Base-by-base conservation (phyloP, 2,797 vertebrate genomes). In the Ctenopoma kingsleyae region DNA sequence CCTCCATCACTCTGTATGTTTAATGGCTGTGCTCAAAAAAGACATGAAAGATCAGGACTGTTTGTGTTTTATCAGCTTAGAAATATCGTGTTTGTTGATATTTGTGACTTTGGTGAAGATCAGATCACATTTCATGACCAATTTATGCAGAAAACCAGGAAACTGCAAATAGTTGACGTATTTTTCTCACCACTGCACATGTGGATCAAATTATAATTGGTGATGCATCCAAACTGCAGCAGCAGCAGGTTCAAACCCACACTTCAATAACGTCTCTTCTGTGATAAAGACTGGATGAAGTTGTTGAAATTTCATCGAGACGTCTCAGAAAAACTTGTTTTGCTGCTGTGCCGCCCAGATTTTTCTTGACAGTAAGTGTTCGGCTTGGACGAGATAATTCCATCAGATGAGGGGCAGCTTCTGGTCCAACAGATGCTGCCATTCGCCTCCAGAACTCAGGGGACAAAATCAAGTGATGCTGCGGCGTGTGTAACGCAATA, bases 371-470 rank as follows among this genome's bases (percentile, higher is more conserved):
- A 72, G 74, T 71, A 67, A 79, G 19, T 62, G 82, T 82, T 76
- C 35, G 67, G 35, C 65, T 64, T 20, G 63, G 53, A 66, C 0
- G 41, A 67, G 73, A 63, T 91, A 89, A 91, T 85, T 87, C 90
- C 89, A 87, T 87, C 83, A 84, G 83, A 74, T 46, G 76, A 71
- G 66, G 36, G 32, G 52, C 75, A 43, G 81, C 78, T 77, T 72
- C 76, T 87, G 87, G 65, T 84, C 73, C 74, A 61, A 80, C 88
- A 91, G 87, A 90, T 88, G 87, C 87, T 87, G 81, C 81, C 76
- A 2, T 59, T 61, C 36, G 75, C 87, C 78, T 76, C 17, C 81
- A 84, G 71, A 87, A 79, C 89, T 90, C 85, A 47, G 57, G 89
- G 87, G 90, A 89, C 74, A 27, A 17, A 82, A 87, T 82, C 69